Evolutionary conservation across 2,888 invertebrate species (phyloP).

Genomic region (Aspidiotus rigidus): DNA sequence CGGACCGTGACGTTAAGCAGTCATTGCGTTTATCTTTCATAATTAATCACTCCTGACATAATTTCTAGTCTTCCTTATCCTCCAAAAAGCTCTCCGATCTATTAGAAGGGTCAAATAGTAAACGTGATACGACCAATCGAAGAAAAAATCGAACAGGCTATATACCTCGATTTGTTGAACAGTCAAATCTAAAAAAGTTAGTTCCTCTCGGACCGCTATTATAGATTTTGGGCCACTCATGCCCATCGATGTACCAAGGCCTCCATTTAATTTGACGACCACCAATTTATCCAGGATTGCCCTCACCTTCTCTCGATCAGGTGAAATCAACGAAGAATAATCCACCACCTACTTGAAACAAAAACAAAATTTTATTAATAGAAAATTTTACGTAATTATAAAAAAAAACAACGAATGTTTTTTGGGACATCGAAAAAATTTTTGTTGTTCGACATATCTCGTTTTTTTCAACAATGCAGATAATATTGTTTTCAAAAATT

Average conservation of each 20-base stretch:
- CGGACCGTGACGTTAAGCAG: neutral
- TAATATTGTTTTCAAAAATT: no score
- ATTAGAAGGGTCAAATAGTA: neutral
- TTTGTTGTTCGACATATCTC: no score
- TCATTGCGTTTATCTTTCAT: no score
- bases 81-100: no score
- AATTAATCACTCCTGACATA: no score
- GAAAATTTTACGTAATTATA: no score
- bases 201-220: conserved; percentile 83
- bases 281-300: conserved; percentile 79
- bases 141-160: conserved; percentile 20
- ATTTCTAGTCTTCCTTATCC: no score
- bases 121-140: neutral
- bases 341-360: conserved; percentile 49
- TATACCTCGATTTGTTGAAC: conserved; percentile 92
- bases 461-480: no score
- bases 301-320: conserved; percentile 54
- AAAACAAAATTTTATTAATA: neutral
- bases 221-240: conserved; percentile 94
- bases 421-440: no score
- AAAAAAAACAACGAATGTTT: no score
- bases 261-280: conserved; percentile 91
- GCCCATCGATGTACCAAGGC: conserved; percentile 94
- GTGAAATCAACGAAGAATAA: conserved; percentile 60
- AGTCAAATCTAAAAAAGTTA: conserved; percentile 90